Percentiles rank a stretch among this genome's conserved stretches.
Conservation (phyloP, 2,797 vertebrate species). For the Chaenodraco wilsoni region DNA sequence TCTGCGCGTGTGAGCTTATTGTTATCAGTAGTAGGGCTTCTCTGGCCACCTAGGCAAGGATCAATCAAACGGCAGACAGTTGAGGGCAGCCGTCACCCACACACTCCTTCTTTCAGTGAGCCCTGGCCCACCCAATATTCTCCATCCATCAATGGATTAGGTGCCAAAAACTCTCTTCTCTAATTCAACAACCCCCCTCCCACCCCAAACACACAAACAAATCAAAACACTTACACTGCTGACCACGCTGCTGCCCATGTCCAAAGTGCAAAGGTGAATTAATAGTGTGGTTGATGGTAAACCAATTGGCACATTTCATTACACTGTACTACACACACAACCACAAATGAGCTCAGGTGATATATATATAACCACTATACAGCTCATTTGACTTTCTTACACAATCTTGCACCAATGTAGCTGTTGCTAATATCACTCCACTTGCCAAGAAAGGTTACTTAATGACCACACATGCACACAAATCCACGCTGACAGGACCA, state of each 20-base stretch:
- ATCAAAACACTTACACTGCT: constrained; percentile 43
- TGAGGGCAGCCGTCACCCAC: constrained; percentile 61
- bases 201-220: constrained; percentile 66
- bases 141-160: constrained; percentile 77
- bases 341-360: constrained; percentile 17
- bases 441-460: constrained; percentile 17
- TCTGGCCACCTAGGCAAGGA: constrained; percentile 58
- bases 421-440: constrained; percentile 15
- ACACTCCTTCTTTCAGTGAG: constrained; percentile 65
- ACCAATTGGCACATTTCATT: background rate
- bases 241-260: constrained; percentile 25
- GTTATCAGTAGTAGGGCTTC: constrained; percentile 57
- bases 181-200: constrained; percentile 60
- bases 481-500: constrained; percentile 38
- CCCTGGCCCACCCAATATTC: constrained; percentile 72
- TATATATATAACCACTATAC: constrained; percentile 1
- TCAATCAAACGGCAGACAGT: constrained; percentile 66
- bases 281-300: constrained; percentile 22
- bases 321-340: constrained; percentile 9
- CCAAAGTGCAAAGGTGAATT: constrained; percentile 55
- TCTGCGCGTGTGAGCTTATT: constrained; percentile 40
- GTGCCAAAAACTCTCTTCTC: constrained; percentile 66
- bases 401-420: background rate
- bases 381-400: constrained; percentile 9
- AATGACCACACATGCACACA: constrained; percentile 29